phyloP scores from a whole-genome alignment of 2,888 invertebrate genomes.

The Ochropleura leucogaster region DNA sequence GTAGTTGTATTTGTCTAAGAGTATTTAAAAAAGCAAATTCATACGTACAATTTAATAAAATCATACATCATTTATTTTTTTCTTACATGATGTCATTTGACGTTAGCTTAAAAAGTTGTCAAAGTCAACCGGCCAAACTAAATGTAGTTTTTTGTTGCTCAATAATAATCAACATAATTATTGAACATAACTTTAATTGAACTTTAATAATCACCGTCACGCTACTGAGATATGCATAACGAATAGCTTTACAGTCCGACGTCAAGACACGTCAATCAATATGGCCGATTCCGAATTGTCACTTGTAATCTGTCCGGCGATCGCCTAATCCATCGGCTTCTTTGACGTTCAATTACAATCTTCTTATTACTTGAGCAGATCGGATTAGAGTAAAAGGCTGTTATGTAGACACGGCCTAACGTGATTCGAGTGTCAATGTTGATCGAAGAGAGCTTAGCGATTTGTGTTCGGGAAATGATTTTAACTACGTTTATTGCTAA shows the following conservation, averaged over 20 bases:
- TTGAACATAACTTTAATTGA: slow-evolving; percentile 66
- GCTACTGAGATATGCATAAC: slow-evolving; percentile 73
- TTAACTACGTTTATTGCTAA: slow-evolving; percentile 15
- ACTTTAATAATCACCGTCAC: slow-evolving; percentile 77
- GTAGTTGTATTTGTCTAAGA: too few species aligned
- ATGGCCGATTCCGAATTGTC: slow-evolving; percentile 80
- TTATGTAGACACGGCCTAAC: slow-evolving; percentile 84
- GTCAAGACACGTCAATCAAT: slow-evolving; percentile 75
- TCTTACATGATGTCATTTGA: slow-evolving; percentile 15
- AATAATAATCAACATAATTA: slow-evolving; percentile 60
- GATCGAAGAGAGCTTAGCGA: slow-evolving; percentile 66
- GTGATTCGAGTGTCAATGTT: slow-evolving; percentile 73
- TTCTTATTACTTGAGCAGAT: slow-evolving; percentile 82
- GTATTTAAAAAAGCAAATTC: not conserved
- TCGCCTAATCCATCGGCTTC: slow-evolving; percentile 79
- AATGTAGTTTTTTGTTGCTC: slow-evolving; percentile 48
- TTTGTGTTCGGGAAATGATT: slow-evolving; percentile 45
- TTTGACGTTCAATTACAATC: slow-evolving; percentile 87
- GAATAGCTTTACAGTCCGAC: slow-evolving; percentile 68
- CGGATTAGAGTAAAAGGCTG: slow-evolving; percentile 86
- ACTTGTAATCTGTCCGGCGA: slow-evolving; percentile 71
- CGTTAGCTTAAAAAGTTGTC: slow-evolving; percentile 16
- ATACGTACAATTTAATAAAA: slow-evolving; percentile 3
- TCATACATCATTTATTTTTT: slow-evolving; percentile 28
- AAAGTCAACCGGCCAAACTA: slow-evolving; percentile 21